Evolutionary conservation across 2,888 invertebrate genomes (phyloP).

Genomic region (Mesopsocus fuscifrons): DNA sequence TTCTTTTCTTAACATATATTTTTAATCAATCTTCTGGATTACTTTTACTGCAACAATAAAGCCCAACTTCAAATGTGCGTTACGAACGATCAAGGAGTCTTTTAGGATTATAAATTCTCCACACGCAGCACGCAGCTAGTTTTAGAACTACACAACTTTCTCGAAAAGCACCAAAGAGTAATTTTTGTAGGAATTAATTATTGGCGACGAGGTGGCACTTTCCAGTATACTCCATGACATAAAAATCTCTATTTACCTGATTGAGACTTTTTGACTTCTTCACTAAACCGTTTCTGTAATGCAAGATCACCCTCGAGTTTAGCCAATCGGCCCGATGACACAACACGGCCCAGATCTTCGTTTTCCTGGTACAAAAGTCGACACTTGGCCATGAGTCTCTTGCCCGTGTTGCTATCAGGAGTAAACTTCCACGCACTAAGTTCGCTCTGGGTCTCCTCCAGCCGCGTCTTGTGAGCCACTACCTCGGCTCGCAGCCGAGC

Average conservation of each 20-base stretch:
- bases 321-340: slow-evolving; percentile 83
- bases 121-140: no score
- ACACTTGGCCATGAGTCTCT: slow-evolving; percentile 94
- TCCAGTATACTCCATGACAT: no score
- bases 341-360: slow-evolving; percentile 90
- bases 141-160: no score
- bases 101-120: no score
- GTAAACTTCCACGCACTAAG: slow-evolving; percentile 98
- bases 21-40: no score
- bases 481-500: slow-evolving; percentile 81
- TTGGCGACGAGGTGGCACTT: no score
- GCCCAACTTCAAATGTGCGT: no score
- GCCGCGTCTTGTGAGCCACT: slow-evolving; percentile 67
- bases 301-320: slow-evolving; percentile 91
- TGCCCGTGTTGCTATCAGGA: slow-evolving; percentile 97
- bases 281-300: slow-evolving; percentile 83
- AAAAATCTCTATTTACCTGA: slow-evolving; percentile 68
- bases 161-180: no score
- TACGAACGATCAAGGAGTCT: no score
- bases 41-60: no score
- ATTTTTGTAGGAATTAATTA: no score
- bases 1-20: no score
- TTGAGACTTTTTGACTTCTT: slow-evolving; percentile 92
- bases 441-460: slow-evolving; percentile 95
- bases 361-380: slow-evolving; percentile 89